Base-by-base conservation (phyloP, 2,797 vertebrate species). In the Spheniscus humboldti region DNA sequence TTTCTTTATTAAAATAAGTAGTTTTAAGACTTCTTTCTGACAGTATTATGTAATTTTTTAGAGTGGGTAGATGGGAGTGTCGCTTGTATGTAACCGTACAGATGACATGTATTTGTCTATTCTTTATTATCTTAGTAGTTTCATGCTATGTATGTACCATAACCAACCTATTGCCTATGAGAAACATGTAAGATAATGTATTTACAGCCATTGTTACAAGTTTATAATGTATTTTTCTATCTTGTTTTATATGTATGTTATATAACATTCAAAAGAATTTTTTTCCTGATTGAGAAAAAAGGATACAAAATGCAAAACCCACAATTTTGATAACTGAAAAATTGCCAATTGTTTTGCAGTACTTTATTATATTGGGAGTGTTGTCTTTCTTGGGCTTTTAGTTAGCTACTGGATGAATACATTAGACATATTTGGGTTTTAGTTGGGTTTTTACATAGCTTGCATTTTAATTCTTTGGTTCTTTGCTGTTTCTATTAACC, bases 171-270 rank as follows among this genome's bases (percentile, higher is more conserved):
- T 99, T 99, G 98, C 98, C 98, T 99, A 98, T 98, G 98, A 98
- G 98, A 98, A 98, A 98, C 98, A 98, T 98, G 98, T 99, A 99
- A 98, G 98, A 98, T 98, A 98, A 98, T 99, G 98, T 99, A 98
- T 99, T 98, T 99, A 99, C 98, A 99, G 98, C 99, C 98, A 99
- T 99, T 99, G 98, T 99, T 99, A 99, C 98, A 98, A 99, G 98
- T 99, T 99, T 99, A 98, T 99, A 99, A 98, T 98, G 98, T 99
- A 99, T 99, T 99, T 99, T 99, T 99, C 98, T 99, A 99, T 99
- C 98, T 98, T 98, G 98, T 99, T 99, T 99, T 99, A 98, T 99
- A 99, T 99, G 98, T 98, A 98, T 98, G 98, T 99, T 98, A 99
- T 98, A 98, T 98, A 98, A 98, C 98, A 98, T 98, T 98, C 98